Percentiles rank a stretch among this genome's conserved stretches.
phyloP scores from a whole-genome alignment of 1,140 invertebrate species.

The Stenopsyche tienmushanensis region DNA sequence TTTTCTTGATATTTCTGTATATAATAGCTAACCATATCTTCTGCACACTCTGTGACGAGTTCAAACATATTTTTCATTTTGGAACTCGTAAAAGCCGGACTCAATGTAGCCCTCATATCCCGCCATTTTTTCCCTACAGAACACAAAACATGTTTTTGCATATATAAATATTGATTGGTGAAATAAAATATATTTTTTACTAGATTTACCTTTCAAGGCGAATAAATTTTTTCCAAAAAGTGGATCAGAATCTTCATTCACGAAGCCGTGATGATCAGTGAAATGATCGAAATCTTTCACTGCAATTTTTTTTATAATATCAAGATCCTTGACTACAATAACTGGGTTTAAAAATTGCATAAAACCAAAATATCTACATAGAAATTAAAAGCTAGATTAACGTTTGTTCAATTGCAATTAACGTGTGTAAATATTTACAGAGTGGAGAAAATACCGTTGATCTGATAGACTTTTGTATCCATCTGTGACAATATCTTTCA shows the following conservation, averaged over 20 bases:
- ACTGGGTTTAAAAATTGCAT: conserved; percentile 1
- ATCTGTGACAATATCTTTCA: not conserved
- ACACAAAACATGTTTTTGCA: too few species aligned
- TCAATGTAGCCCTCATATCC: conserved; percentile 53
- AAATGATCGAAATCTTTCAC: conserved; percentile 64
- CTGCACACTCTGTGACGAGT: conserved; percentile 48
- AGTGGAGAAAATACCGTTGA: not conserved
- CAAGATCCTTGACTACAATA: conserved; percentile 9
- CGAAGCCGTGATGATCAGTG: conserved; percentile 50
- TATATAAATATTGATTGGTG: too few species aligned
- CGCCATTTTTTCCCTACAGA: conserved; percentile 54
- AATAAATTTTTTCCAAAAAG: conserved; percentile 54
- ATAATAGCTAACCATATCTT: conserved; percentile 38
- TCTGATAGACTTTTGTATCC: not conserved
- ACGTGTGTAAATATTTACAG: not conserved
- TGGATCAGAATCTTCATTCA: conserved; percentile 49
- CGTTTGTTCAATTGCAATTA: too few species aligned
- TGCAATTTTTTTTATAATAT: conserved; percentile 44
- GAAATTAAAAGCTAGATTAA: too few species aligned
- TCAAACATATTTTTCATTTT: conserved; percentile 55
- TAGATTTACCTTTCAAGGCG: conserved; percentile 44
- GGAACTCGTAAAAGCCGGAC: conserved; percentile 54
- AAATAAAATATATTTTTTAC: not conserved
- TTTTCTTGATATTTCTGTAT: conserved; percentile 27
- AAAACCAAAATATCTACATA: conserved; percentile 16